phyloP scores from a whole-genome alignment of 2,113 vertebrate genomes.

The Chamaea fasciata region DNA sequence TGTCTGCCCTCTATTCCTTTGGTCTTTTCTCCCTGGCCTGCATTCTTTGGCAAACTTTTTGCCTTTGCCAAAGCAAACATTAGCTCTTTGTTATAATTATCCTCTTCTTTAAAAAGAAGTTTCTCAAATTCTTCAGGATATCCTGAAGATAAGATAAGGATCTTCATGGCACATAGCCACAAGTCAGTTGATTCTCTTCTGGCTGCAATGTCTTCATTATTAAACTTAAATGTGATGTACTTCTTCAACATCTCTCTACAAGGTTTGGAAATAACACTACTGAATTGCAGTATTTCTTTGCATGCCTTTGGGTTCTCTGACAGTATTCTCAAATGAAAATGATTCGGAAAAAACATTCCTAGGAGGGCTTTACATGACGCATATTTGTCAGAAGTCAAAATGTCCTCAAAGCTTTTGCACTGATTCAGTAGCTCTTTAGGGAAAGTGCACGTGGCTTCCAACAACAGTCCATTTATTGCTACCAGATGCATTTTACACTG shows the following conservation, averaged over 20 bases:
- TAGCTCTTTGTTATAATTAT: conserved; percentile 64
- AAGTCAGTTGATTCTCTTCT: conserved; percentile 77
- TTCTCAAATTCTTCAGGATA: conserved; percentile 74
- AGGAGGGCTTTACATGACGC: conserved; percentile 63
- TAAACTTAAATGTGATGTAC: conserved; percentile 62
- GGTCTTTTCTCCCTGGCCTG: conserved; percentile 3
- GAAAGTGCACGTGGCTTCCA: conserved; percentile 66
- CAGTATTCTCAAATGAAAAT: conserved; percentile 76
- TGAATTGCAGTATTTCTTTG: conserved; percentile 64
- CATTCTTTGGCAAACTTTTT: background rate
- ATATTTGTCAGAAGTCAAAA: conserved; percentile 55
- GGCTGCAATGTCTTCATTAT: background rate
- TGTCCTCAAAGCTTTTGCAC: conserved; percentile 43
- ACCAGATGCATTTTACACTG: conserved; percentile 69
- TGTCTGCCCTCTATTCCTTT: conserved; percentile 66
- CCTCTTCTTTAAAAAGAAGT: conserved; percentile 70
- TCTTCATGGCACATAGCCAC: conserved; percentile 73
- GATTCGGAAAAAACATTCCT: conserved; percentile 68
- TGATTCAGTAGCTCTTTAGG: conserved; percentile 53
- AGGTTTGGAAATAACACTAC: conserved; percentile 20
- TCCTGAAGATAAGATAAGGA: conserved; percentile 62
- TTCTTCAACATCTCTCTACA: conserved; percentile 59
- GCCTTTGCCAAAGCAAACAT: conserved; percentile 4
- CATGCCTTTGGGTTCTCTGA: conserved; percentile 71
- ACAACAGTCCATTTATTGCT: conserved; percentile 69